Percentiles rank a stretch among this genome's conserved stretches.
Evolutionary conservation across 2,113 vertebrate species (phyloP).

Genomic region (Chascanopsetta lugubris): DNA sequence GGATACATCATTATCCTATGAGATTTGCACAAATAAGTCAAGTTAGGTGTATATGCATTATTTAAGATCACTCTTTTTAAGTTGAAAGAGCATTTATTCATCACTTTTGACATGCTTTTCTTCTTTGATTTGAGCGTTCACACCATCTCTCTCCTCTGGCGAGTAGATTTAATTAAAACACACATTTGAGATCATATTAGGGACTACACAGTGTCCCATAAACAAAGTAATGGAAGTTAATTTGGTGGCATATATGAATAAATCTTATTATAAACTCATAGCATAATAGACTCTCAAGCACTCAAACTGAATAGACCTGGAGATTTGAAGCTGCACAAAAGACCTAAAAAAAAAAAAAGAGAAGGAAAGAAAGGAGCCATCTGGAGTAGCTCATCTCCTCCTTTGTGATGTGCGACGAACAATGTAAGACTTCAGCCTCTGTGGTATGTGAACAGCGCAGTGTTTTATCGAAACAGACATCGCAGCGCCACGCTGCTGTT

Average conservation of each 20-base stretch:
- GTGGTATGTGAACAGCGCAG: neutral
- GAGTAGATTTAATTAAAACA: conserved; percentile 5
- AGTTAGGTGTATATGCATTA: neutral
- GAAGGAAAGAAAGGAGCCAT: neutral
- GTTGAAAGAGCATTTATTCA: conserved; percentile 16
- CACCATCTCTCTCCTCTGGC: neutral
- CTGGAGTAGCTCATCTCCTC: neutral
- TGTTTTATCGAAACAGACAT: neutral
- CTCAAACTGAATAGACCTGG: no score
- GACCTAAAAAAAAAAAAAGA: neutral
- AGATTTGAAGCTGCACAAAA: neutral
- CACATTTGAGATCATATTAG: neutral
- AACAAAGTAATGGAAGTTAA: neutral
- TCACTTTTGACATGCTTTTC: neutral
- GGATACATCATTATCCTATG: conserved; percentile 10
- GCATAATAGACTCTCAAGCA: no score
- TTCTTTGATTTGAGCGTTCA: neutral
- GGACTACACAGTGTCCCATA: neutral
- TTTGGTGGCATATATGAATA: neutral
- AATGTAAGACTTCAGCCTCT: neutral
- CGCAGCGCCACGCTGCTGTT: neutral
- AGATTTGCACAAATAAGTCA: conserved; percentile 11
- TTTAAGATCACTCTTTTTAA: conserved; percentile 10
- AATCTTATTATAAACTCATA: neutral
- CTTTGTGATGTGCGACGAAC: neutral